phyloP scores from a whole-genome alignment of 2,797 vertebrate genomes.

The Coracias cyanogaster region DNA sequence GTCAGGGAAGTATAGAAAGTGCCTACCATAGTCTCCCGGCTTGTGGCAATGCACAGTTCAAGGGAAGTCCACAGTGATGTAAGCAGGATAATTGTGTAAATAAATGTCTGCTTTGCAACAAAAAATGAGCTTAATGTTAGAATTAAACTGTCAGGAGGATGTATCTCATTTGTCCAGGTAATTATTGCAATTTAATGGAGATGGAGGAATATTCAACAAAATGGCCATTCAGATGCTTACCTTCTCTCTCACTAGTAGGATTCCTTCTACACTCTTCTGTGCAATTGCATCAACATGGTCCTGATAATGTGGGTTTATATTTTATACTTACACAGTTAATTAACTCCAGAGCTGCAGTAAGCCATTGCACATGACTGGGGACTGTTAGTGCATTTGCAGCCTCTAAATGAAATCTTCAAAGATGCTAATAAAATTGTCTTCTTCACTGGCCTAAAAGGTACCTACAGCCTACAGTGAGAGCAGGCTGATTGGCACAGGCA shows the following conservation, averaged over 20 bases:
- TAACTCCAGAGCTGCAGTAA: neutral
- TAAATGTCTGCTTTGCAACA: neutral
- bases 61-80: neutral
- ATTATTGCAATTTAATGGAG: neutral
- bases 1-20: neutral
- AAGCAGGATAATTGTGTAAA: conserved; percentile 12
- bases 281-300: neutral
- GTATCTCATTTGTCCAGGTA: neutral
- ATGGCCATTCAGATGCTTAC: neutral
- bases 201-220: neutral
- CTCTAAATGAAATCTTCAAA: neutral
- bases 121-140: neutral
- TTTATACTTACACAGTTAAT: neutral
- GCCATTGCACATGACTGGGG: neutral
- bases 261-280: neutral
- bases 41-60: neutral
- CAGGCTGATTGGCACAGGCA: neutral
- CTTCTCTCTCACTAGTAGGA: neutral
- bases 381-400: neutral
- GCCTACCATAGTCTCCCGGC: neutral
- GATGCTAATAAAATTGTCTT: accelerated
- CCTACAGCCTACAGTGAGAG: accelerated
- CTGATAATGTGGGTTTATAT: neutral
- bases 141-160: neutral
- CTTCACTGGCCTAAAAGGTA: neutral